These are phyloP conservation scores for Orchestes rusci DNA, from an alignment of 2,888 invertebrate genomes.

Conservation along the genomic window DNA sequence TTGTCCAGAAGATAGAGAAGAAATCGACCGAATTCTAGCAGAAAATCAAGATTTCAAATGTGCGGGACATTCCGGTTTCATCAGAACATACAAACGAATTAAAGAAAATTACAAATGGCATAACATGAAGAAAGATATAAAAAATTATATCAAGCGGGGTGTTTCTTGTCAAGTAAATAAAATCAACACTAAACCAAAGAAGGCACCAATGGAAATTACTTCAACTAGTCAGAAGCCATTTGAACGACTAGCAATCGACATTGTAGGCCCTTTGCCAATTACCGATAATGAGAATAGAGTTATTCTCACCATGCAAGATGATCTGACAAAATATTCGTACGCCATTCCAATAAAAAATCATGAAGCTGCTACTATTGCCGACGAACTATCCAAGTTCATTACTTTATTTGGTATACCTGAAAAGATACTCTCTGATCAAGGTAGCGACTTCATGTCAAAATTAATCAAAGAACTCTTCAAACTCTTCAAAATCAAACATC, in stretches of 20 bases:
- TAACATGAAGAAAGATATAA: conserved; percentile 25
- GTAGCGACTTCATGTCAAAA: conserved; percentile 27
- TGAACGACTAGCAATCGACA: conserved; percentile 10
- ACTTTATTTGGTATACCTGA: conserved; percentile 26
- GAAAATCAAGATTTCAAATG: conserved; percentile 25
- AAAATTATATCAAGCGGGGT: conserved; percentile 20
- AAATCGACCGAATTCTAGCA: conserved; percentile 22
- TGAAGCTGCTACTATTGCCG: conserved; percentile 34
- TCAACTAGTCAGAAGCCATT: conserved; percentile 31
- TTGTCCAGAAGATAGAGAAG: conserved; percentile 4
- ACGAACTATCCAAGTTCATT: conserved; percentile 28
- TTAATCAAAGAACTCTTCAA: conserved; percentile 32
- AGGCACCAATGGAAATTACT: no score
- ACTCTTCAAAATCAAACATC: conserved; percentile 33
- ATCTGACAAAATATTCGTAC: conserved; percentile 35
- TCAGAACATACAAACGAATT: conserved; percentile 19
- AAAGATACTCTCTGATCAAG: conserved; percentile 37
- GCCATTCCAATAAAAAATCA: conserved; percentile 34
- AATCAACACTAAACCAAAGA: conserved; percentile 19
- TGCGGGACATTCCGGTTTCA: conserved; percentile 20
- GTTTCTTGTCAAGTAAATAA: conserved; percentile 31
- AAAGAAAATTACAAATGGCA: conserved; percentile 23
- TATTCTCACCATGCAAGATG: no score
- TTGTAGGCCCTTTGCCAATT: conserved; percentile 11
- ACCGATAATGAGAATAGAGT: conserved; percentile 23